Evolutionary conservation across 1,140 invertebrate genomes (phyloP), one percentile per base, ranked within the genome.

Genomic region (Micrasema longulum): DNA sequence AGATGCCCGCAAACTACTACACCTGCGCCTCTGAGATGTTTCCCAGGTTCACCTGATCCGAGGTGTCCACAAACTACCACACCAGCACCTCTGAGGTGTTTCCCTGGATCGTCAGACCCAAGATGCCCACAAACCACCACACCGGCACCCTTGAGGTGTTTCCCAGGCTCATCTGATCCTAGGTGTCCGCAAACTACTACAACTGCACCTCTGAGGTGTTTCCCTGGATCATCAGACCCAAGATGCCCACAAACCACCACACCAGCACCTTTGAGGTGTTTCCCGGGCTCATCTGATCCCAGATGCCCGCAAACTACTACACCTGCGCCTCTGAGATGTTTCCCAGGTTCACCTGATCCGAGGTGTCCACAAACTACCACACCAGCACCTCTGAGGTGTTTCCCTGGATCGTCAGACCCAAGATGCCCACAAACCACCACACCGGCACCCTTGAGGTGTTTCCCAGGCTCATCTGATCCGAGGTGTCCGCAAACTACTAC

Each of bases 81-180:
- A 9, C 41, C 76, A 68, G 71, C 67, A 2, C 67, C 79, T 38
- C 57, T 65, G 6, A 84, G 82, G 60, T 82, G 78, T 67, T 79
- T 77, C 65, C 84, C 84, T 2, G 86, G 86, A 16, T 81, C 78
- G 16, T 77, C 75, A 3, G 82, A 85, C 78, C 84, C 84, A 18
- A 75, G 83, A 63, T 86, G 84, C 72, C 83, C 84, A 7, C 74
- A 77, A 57, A 72, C 50, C 11, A 76, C 77, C 35, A 74, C 77
- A 23, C 74, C 78, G 53, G 74, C 77, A 0, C 75, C 76, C 5
- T 22, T 52, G 0, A 38, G 43, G 36, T 84, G 82, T 67, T 80
- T 78, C 60, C 82, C 82, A 11, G 83, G 84, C 20, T 81, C 82
- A 22, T 78, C 64, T 0, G 83, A 84, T 78, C 78, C 80, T 18